A percentile compares a stretch with the other conserved stretches of the same genome.
These are phyloP conservation scores for Teinopalpus imperialis DNA, from an alignment of 2,888 invertebrate species.

Conservation along the genomic window DNA sequence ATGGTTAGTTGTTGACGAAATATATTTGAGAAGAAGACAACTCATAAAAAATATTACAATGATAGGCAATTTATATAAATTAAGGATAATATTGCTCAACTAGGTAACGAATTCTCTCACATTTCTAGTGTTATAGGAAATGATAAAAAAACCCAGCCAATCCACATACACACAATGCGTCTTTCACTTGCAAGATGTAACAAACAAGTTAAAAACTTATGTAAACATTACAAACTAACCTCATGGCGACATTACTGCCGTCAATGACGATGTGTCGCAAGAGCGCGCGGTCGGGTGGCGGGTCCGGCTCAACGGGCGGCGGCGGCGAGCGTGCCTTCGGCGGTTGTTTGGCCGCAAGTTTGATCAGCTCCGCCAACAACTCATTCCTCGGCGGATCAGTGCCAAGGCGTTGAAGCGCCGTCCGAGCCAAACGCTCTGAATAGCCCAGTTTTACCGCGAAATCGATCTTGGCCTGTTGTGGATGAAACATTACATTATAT, in stretches of 20 bases:
- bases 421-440: slow-evolving; percentile 91
- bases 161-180: too few species aligned
- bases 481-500: too few species aligned
- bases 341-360: slow-evolving; percentile 85
- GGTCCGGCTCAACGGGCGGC: slow-evolving; percentile 54
- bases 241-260: slow-evolving; percentile 97
- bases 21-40: too few species aligned
- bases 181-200: slow-evolving; percentile 9
- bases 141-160: too few species aligned
- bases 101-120: too few species aligned
- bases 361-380: slow-evolving; percentile 93
- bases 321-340: slow-evolving; percentile 58
- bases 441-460: slow-evolving; percentile 96
- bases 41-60: slow-evolving; percentile 17
- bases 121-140: too few species aligned
- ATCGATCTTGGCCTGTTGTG: slow-evolving; percentile 87
- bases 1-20: too few species aligned
- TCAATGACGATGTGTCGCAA: slow-evolving; percentile 93
- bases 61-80: too few species aligned
- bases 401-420: slow-evolving; percentile 92
- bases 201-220: background rate
- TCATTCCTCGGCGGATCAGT: slow-evolving; percentile 93
- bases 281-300: slow-evolving; percentile 60
- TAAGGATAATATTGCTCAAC: too few species aligned
- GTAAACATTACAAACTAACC: slow-evolving; percentile 66